Percentiles rank a stretch among this genome's conserved stretches.
Conservation (phyloP, 2,113 vertebrate species). For the Halcyon malimbica region DNA sequence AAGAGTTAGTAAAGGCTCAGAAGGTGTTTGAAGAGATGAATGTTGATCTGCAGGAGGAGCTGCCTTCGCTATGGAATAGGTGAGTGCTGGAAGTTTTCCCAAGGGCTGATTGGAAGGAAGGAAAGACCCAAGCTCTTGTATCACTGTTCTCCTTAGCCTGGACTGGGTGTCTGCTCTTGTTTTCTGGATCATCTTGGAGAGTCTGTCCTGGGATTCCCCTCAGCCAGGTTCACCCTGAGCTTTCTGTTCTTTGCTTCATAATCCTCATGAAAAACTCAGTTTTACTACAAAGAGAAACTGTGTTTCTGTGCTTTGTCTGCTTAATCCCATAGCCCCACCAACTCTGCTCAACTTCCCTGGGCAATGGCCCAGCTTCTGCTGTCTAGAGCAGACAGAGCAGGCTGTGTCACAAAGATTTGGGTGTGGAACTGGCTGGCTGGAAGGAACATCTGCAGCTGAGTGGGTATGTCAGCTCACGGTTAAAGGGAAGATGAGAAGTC, state of each 20-base stretch:
- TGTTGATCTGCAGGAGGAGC: slow-evolving; percentile 94
- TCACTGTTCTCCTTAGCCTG: background rate
- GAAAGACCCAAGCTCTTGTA: background rate
- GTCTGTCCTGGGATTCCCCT: background rate
- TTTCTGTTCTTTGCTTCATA: background rate
- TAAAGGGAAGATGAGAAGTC: background rate
- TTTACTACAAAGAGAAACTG: background rate
- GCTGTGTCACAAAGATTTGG: background rate
- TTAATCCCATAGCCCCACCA: background rate
- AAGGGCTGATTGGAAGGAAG: background rate
- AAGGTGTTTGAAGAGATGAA: slow-evolving; percentile 99
- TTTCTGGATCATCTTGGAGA: background rate
- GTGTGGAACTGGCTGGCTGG: background rate
- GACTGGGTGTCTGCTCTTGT: background rate
- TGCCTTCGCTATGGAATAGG: slow-evolving; percentile 99
- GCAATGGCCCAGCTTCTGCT: background rate
- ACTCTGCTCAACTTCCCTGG: background rate
- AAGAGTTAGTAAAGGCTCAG: slow-evolving; percentile 94
- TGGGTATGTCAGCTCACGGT: background rate
- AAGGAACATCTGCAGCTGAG: background rate
- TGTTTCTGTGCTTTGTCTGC: background rate
- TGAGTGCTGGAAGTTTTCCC: slow-evolving; percentile 46
- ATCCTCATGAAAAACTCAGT: background rate
- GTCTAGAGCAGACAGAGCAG: background rate
- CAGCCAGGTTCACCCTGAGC: background rate